Evolutionary conservation across 2,113 vertebrate genomes (phyloP).

Genomic region (Climacteris rufus): DNA sequence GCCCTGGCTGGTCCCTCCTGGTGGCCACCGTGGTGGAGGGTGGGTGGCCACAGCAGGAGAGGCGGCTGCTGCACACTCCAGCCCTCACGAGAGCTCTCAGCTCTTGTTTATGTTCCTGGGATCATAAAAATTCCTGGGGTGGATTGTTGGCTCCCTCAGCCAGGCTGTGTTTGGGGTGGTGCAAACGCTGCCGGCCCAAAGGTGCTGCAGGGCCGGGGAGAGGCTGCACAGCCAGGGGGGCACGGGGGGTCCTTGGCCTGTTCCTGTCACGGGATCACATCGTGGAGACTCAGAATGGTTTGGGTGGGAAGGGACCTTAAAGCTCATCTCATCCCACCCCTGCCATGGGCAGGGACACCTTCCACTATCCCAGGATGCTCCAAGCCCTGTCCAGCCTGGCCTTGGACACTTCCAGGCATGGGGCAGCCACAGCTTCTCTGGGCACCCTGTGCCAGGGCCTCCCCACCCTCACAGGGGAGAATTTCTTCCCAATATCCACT

Average conservation of each 20-base stretch:
- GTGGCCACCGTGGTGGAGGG: neutral
- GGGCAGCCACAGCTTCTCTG: neutral
- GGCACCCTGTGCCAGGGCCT: neutral
- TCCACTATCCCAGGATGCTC: neutral
- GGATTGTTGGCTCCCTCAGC: neutral
- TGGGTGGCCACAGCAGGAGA: neutral
- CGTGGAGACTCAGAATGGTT: neutral
- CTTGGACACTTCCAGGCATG: neutral
- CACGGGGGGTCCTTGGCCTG: accelerated
- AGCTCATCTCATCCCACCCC: neutral
- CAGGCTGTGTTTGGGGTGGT: neutral
- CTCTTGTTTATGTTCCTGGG: conserved; percentile 41
- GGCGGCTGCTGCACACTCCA: accelerated
- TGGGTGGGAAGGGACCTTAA: neutral
- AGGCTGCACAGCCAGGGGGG: neutral
- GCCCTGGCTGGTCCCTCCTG: neutral
- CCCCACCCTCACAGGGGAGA: neutral
- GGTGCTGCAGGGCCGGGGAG: neutral
- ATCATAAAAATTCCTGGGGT: conserved; percentile 51
- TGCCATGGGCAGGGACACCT: neutral
- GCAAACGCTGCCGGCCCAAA: neutral
- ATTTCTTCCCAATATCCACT: neutral
- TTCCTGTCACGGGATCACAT: neutral
- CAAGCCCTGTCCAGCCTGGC: neutral
- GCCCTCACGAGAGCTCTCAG: neutral